A percentile compares a stretch with the other conserved stretches of the same genome.
Evolutionary conservation across 2,797 vertebrate species (phyloP).

Genomic region (Pseudochirops corinnae): DNA sequence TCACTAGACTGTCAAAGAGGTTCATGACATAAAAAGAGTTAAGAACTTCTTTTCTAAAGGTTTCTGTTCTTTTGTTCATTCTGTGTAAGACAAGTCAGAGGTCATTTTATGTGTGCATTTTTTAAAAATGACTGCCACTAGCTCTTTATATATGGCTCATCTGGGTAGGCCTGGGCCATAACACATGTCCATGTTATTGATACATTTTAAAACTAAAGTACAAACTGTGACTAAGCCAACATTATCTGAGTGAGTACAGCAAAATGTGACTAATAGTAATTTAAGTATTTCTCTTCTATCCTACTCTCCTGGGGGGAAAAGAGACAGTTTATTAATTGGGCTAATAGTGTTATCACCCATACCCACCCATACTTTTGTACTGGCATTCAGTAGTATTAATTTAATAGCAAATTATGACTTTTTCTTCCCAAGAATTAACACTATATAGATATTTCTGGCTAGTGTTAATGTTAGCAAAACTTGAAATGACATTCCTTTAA

Average conservation of each 20-base stretch:
- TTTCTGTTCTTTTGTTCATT: background rate
- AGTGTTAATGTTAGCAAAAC: slow-evolving; percentile 1
- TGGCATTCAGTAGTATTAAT: background rate
- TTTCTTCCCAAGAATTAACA: slow-evolving; percentile 38
- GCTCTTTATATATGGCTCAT: background rate
- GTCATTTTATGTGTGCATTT: background rate
- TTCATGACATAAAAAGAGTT: background rate
- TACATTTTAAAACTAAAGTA: background rate
- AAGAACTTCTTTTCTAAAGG: background rate
- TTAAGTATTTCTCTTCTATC: background rate
- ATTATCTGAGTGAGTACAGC: background rate
- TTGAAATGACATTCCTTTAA: slow-evolving; percentile 10
- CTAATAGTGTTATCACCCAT: background rate
- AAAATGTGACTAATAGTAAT: background rate
- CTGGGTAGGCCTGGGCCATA: background rate
- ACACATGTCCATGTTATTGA: background rate
- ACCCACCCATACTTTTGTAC: background rate
- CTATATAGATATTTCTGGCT: slow-evolving; percentile 16
- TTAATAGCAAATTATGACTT: slow-evolving; percentile 1
- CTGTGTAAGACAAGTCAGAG: background rate
- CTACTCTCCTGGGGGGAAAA: background rate
- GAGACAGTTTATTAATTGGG: background rate
- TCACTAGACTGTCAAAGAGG: background rate
- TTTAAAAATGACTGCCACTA: background rate
- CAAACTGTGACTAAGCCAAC: slow-evolving; percentile 21